Conservation (phyloP, 2,797 vertebrate species). For the Agapornis canus region DNA sequence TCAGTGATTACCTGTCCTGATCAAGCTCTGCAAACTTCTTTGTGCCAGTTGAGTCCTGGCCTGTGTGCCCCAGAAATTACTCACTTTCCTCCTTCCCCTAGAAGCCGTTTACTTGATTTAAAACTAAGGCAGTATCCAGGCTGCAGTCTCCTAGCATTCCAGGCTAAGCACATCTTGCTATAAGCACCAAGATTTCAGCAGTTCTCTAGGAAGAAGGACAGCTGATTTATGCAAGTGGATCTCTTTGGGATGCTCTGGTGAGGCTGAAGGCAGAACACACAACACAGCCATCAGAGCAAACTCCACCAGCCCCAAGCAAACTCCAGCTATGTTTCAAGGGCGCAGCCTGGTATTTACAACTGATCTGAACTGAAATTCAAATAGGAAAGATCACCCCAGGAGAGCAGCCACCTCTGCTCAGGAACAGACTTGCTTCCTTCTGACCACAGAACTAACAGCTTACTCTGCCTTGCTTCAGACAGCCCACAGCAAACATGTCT, state of each 20-base stretch:
- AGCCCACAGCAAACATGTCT: not conserved
- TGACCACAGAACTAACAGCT: conserved; percentile 5
- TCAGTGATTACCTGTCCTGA: not conserved
- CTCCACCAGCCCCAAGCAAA: conserved; percentile 76
- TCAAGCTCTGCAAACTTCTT: not conserved
- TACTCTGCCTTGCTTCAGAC: not conserved
- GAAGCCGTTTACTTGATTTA: not conserved
- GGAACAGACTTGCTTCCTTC: not conserved
- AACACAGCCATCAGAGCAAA: conserved; percentile 74
- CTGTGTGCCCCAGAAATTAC: not conserved
- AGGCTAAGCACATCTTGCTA: conserved; percentile 19
- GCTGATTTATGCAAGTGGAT: conserved; percentile 24
- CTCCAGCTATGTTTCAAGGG: conserved; percentile 73
- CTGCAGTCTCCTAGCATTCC: not conserved
- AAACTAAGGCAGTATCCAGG: not conserved
- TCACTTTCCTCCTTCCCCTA: not conserved
- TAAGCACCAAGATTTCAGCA: conserved; percentile 10
- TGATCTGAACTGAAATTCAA: conserved; percentile 78
- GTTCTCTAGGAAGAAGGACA: conserved; percentile 45
- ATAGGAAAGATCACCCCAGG: conserved; percentile 66
- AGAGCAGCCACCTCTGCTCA: conserved; percentile 26
- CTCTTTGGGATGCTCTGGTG: not conserved
- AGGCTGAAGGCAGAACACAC: conserved; percentile 63
- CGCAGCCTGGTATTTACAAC: conserved; percentile 81
- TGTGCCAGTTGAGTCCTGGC: not conserved